These are phyloP conservation scores for Microtus oregoni DNA, from an alignment of 2,113 vertebrate species.

Conservation along the genomic window DNA sequence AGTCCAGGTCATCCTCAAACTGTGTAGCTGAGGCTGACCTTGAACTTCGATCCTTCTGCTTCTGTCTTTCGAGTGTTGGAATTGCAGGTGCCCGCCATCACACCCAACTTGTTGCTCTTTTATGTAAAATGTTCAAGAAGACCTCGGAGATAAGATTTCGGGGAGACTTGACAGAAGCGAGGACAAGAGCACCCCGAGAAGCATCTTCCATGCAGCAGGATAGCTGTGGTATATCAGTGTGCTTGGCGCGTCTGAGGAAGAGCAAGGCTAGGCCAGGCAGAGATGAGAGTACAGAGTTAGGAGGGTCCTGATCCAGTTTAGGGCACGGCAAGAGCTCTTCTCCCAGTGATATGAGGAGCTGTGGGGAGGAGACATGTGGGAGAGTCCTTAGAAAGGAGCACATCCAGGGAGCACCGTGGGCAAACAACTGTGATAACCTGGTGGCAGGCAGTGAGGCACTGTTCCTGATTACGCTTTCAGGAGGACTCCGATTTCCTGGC, in stretches of 20 bases:
- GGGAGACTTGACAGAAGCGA: not conserved
- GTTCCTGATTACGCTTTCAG: not conserved
- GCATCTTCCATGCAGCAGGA: not conserved
- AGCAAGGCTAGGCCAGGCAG: not conserved
- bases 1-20: not conserved
- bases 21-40: not conserved
- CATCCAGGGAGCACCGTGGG: not conserved
- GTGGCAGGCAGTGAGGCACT: not conserved
- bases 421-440: not conserved
- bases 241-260: not conserved
- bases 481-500: not conserved
- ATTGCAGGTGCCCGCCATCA: not conserved
- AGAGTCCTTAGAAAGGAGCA: not conserved
- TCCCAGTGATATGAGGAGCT: not conserved
- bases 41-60: not conserved
- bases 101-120: not conserved
- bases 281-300: not conserved
- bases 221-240: not conserved
- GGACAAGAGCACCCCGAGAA: not conserved
- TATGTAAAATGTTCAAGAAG: not conserved
- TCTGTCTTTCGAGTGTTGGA: not conserved
- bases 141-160: not conserved
- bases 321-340: not conserved
- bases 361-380: not conserved
- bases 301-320: not conserved